These are phyloP conservation scores for Brachionus asplanchnoidis DNA, from an alignment of 1,140 invertebrate species.

Conservation along the genomic window DNA sequence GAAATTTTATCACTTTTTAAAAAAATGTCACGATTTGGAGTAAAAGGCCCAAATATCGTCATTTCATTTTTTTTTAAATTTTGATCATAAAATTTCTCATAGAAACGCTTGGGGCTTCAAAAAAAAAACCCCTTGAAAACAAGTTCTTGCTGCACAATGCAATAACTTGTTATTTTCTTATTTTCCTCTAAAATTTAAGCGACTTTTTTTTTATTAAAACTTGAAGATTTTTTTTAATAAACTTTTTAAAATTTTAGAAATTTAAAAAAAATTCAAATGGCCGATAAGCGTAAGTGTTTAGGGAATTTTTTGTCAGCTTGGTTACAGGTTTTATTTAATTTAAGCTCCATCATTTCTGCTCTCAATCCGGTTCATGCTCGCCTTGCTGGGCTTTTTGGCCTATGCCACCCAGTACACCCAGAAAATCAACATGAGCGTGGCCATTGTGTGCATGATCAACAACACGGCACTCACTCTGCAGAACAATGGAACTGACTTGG, in stretches of 20 bases:
- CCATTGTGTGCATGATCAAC: conserved; percentile 75
- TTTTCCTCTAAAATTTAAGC: neutral
- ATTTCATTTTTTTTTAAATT: neutral
- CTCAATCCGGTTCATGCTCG: conserved; percentile 22
- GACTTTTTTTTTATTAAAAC: neutral
- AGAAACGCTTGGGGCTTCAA: neutral
- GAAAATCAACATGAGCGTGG: conserved; percentile 78
- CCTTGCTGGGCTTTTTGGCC: conserved; percentile 44
- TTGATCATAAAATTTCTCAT: neutral
- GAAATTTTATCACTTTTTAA: neutral
- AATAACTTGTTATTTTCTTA: neutral
- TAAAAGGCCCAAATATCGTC: neutral
- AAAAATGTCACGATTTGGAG: neutral
- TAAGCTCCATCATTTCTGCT: conserved; percentile 27
- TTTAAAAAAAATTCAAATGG: neutral
- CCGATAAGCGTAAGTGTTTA: neutral
- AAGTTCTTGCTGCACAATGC: neutral
- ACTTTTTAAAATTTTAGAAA: no score
- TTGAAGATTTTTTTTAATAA: neutral
- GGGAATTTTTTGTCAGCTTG: neutral
- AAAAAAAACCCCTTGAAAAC: neutral
- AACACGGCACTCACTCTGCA: conserved; percentile 45
- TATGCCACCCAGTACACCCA: conserved; percentile 65
- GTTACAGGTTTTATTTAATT: neutral
- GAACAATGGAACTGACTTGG: neutral